Base-by-base conservation (phyloP, 2,888 invertebrate species). In the Gymnosoma rotundatum region DNA sequence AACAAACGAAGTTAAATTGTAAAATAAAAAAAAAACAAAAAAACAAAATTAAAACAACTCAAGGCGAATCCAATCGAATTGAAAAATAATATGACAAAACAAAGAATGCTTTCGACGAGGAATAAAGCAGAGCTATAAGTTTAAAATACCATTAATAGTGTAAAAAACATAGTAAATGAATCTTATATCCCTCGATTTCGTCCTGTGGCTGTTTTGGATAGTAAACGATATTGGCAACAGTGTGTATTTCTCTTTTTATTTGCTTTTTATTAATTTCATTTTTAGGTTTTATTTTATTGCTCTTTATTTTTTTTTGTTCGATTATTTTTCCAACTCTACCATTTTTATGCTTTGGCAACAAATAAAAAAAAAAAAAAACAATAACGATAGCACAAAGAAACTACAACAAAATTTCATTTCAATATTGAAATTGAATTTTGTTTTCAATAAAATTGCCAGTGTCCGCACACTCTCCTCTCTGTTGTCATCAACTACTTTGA, bases 11-110 rank as follows among this genome's bases (percentile, higher is more conserved):
- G 79, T 86, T 70, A 87, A 86, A 87, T 86, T 87, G 84, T 83
- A 61, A 86, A 86, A 86, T 87, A 86, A 86, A n/a, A n/a, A n/a
- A n/a, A n/a, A n/a, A n/a, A n/a, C n/a, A n/a, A n/a, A n/a, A 61
- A 86, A 86, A 86, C 86, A 86, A 86, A 86, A 87, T 86, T 86
- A 83, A 86, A 86, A 87, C 83, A 87, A 87, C 87, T 87, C 70
- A 84, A 83, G 84, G 83, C 87, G 67, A 83, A 83, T 70, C 70
- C 69, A 72, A 80, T 78, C 83, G 74, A 78, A 83, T 83, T 76
- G 79, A 85, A 82, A 73, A 83, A 76, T 83, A 83, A 73, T 83
- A 78, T 70, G 58, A 83, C 70, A 69, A 67, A 64, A 63, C 63
- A 73, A 52, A 76, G 42, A 0, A 16, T 25, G 16, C 14, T 70